Percentiles rank a stretch among this genome's conserved stretches.
Evolutionary conservation across 2,113 vertebrate species (phyloP).

Genomic region (Fulmarus glacialis): DNA sequence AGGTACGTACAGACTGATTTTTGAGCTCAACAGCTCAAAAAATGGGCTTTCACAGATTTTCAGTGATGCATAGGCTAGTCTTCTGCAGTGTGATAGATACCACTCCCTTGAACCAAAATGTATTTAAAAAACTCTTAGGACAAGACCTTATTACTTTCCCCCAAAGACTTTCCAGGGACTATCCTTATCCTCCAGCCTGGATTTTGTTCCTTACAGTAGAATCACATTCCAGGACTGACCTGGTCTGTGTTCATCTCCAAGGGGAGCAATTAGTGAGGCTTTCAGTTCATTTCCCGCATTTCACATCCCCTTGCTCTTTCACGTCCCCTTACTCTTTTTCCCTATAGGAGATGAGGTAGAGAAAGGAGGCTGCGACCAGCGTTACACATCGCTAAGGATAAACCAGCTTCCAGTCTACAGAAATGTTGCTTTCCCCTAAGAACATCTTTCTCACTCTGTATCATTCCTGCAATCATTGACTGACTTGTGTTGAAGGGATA

Average conservation of each 20-base stretch:
- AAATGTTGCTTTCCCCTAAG: neutral
- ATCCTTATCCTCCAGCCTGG: neutral
- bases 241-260: neutral
- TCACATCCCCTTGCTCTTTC: neutral
- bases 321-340: neutral
- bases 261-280: neutral
- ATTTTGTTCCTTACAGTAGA: neutral
- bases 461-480: neutral
- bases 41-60: neutral
- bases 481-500: neutral
- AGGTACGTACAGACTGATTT: accelerated
- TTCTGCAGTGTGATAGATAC: neutral
- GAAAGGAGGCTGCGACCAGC: neutral
- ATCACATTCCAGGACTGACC: neutral
- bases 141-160: neutral
- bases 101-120: neutral
- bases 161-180: neutral
- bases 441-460: neutral
- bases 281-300: neutral
- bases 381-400: neutral
- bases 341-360: neutral
- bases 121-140: neutral
- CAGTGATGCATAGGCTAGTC: neutral
- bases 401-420: neutral
- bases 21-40: neutral